Base-by-base conservation (phyloP, 1,140 invertebrate species). In the Sinonovacula constricta region DNA sequence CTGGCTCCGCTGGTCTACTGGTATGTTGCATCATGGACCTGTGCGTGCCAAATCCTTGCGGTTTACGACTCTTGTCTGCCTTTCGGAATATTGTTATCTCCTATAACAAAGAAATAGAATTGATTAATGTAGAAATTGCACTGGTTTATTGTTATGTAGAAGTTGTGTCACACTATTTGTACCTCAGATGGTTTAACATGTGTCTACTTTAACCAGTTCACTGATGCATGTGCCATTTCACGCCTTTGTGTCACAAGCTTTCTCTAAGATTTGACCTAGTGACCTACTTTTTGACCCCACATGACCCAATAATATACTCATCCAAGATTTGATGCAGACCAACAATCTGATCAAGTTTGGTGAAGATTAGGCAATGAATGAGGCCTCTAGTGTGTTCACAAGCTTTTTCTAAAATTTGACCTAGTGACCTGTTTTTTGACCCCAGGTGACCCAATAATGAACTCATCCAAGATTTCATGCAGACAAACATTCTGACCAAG, bases 31-130 rank as follows among this genome's bases (percentile, higher is more conserved):
- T 69, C 75, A 78, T 78, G 28, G 75, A 69, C 24, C 75, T 51
- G 39, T 69, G 67, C 1, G 66, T 60, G 28, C 67, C 53, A 31
- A 69, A 60, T n/a, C 75, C 66, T 1, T 51, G 30, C 24, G 81
- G 57, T 70, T 88, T 88, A n/a, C 87, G 57, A 24, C 77, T 71
- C 75, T 91, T 91, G 66, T 91, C 90, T n/a, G 89, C 87, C 68
- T 85, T 85, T 34, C 90, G 77, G 79, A 90, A 91, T 56, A 91
- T 85, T 33, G 88, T 90, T 22, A 91, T 91, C 82, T 91, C 90
- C 90, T 91, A 78, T 2, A 81, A 74, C 57, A 63, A 74, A 56
- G 60, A n/a, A 67, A 62, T 10, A 3, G 45, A 14, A 45, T 45
- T 18, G 7, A 45, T 45, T 10, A 10, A 10, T 45, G 18, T 18